These are phyloP conservation scores for Pollachius pollachius DNA, from an alignment of 2,113 vertebrate species.

Conservation along the genomic window DNA sequence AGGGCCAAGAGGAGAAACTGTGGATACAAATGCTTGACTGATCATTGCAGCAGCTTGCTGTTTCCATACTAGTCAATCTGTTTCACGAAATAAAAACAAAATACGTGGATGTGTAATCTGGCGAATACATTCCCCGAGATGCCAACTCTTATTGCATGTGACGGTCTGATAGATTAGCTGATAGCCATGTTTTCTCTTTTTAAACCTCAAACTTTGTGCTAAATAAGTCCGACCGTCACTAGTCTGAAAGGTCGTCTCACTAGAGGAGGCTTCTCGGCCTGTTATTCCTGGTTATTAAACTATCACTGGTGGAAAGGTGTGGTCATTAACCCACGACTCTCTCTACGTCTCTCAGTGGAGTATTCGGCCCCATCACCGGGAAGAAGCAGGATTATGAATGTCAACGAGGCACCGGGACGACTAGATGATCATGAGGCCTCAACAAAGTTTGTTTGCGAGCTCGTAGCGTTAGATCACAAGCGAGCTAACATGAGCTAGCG, in stretches of 20 bases:
- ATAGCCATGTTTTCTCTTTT: too few species aligned
- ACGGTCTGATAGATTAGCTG: too few species aligned
- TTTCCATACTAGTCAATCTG: background rate
- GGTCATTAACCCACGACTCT: constrained; percentile 58
- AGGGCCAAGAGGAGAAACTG: constrained; percentile 15
- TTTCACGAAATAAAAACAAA: background rate
- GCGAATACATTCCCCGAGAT: too few species aligned
- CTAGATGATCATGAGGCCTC: constrained; percentile 37
- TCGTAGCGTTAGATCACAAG: constrained; percentile 25
- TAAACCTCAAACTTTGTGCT: background rate
- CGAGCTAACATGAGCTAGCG: constrained; percentile 46
- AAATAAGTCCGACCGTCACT: background rate
- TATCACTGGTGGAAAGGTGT: constrained; percentile 52
- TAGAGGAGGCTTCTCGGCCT: background rate
- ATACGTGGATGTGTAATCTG: background rate
- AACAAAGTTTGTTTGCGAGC: constrained; percentile 52
- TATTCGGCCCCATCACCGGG: constrained; percentile 16
- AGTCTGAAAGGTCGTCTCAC: background rate
- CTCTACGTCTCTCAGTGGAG: constrained; percentile 26
- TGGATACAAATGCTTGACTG: constrained; percentile 26
- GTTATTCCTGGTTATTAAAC: constrained; percentile 32
- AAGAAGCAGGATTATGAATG: background rate
- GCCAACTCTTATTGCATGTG: too few species aligned
- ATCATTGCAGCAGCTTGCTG: constrained; percentile 11
- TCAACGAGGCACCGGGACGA: constrained; percentile 17